Conservation (phyloP, 1,140 invertebrate species). For the Aradophagus sp. region DNA sequence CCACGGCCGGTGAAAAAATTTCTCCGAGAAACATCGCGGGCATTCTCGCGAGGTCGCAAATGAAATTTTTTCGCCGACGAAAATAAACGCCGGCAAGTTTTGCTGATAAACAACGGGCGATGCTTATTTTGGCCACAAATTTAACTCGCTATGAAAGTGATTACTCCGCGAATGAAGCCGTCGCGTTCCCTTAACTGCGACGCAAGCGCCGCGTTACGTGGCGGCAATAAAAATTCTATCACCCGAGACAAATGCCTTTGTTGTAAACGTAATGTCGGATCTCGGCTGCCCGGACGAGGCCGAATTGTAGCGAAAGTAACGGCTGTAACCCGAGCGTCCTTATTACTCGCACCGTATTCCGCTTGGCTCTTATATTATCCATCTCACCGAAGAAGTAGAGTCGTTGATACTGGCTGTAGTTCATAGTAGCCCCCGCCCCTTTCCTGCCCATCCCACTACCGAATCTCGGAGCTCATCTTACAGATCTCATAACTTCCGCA, state of each 20-base stretch:
- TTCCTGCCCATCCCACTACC: constrained; percentile 9
- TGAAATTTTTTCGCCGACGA: no score
- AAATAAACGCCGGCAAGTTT: no score
- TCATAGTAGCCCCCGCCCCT: constrained; percentile 15
- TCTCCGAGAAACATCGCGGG: no score
- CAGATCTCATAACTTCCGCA: constrained; percentile 55
- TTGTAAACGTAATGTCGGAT: constrained; percentile 29
- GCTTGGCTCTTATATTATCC: constrained; percentile 56
- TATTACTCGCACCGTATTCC: constrained; percentile 62
- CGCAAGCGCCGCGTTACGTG: constrained; percentile 13
- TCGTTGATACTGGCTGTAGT: constrained; percentile 41
- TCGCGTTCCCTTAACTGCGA: constrained; percentile 8
- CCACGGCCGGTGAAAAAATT: no score
- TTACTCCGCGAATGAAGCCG: constrained; percentile 4
- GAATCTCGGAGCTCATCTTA: constrained; percentile 61
- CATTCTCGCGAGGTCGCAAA: no score
- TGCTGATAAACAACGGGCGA: constrained; percentile 3
- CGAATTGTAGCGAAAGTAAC: constrained; percentile 62
- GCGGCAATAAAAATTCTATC: constrained; percentile 37
- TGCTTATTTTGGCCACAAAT: constrained; percentile 7
- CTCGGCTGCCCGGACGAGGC: constrained; percentile 10
- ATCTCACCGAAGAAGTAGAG: constrained; percentile 40
- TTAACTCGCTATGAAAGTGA: constrained; percentile 1
- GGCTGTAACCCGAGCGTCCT: constrained; percentile 55
- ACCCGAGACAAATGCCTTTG: constrained; percentile 26